phyloP scores from a whole-genome alignment of 2,888 invertebrate genomes.

The Lapara coniferarum region DNA sequence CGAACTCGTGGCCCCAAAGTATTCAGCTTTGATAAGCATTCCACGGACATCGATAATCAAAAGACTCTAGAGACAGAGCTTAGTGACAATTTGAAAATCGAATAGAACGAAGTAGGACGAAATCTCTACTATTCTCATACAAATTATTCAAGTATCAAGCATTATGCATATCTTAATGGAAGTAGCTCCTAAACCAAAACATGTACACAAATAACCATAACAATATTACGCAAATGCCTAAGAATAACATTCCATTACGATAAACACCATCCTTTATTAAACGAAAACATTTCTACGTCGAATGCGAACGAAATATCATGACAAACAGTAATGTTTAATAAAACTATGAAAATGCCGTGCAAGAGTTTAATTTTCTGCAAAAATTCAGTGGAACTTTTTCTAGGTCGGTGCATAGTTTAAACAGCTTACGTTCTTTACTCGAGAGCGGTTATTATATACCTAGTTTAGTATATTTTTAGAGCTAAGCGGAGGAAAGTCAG shows the following conservation, averaged over 20 bases:
- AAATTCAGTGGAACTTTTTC: slow-evolving; percentile 46
- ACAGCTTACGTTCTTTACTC: slow-evolving; percentile 43
- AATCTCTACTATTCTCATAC: too few species aligned
- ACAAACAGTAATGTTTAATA: slow-evolving; percentile 40
- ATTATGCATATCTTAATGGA: too few species aligned
- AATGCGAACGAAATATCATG: slow-evolving; percentile 15
- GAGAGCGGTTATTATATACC: slow-evolving; percentile 44
- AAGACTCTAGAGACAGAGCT: too few species aligned
- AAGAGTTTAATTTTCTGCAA: slow-evolving; percentile 46
- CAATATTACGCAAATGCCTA: not conserved
- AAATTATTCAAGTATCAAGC: too few species aligned
- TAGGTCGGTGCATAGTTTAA: slow-evolving; percentile 48
- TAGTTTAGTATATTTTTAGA: slow-evolving; percentile 43
- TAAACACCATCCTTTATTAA: slow-evolving; percentile 2
- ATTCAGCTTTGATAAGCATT: too few species aligned
- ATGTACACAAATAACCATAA: not conserved
- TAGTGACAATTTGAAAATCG: too few species aligned
- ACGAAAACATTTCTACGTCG: slow-evolving; percentile 8
- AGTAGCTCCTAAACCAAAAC: not conserved
- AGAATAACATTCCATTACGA: not conserved
- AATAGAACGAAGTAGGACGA: too few species aligned
- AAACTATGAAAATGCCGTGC: slow-evolving; percentile 29
- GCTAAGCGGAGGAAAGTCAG: slow-evolving; percentile 35
- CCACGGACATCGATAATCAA: too few species aligned
- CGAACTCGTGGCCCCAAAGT: too few species aligned